Percentiles rank a stretch among this genome's conserved stretches.
Evolutionary conservation across 1,140 invertebrate species (phyloP).

Genomic region (Bombyx mandarina): DNA sequence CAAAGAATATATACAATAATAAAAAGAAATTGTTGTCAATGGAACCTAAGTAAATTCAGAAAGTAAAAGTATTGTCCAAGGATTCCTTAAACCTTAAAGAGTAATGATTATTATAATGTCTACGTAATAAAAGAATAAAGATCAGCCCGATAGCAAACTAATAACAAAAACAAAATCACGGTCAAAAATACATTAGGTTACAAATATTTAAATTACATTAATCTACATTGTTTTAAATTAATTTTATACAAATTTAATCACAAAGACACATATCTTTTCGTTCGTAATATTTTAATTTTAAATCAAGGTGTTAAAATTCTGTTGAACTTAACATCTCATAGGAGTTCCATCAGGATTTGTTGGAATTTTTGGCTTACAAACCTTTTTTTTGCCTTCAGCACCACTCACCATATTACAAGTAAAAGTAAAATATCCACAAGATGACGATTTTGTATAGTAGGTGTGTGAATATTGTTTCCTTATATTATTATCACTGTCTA

Average conservation of each 20-base stretch:
- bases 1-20: too few relatives aligned
- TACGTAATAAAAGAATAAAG: too few relatives aligned
- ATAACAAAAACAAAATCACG: too few relatives aligned
- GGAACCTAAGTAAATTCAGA: too few relatives aligned
- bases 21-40: too few relatives aligned
- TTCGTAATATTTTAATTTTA: too few relatives aligned
- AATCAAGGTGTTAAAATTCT: too few relatives aligned
- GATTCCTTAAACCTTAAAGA: too few relatives aligned
- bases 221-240: background rate
- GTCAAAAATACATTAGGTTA: background rate
- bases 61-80: too few relatives aligned
- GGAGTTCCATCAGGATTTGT: constrained; percentile 64
- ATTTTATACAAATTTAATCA: background rate
- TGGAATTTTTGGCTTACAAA: constrained; percentile 81
- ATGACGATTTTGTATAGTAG: constrained; percentile 88
- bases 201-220: background rate
- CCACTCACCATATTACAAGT: constrained; percentile 84
- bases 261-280: too few relatives aligned
- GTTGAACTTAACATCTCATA: constrained; percentile 52
- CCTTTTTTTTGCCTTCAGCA: constrained; percentile 81
- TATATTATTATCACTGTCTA: constrained; percentile 71
- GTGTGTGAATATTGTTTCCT: constrained; percentile 79
- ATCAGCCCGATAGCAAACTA: too few relatives aligned
- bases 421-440: constrained; percentile 88
- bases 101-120: too few relatives aligned